Conservation (phyloP, 2,113 vertebrate genomes). For the Athene noctua region DNA sequence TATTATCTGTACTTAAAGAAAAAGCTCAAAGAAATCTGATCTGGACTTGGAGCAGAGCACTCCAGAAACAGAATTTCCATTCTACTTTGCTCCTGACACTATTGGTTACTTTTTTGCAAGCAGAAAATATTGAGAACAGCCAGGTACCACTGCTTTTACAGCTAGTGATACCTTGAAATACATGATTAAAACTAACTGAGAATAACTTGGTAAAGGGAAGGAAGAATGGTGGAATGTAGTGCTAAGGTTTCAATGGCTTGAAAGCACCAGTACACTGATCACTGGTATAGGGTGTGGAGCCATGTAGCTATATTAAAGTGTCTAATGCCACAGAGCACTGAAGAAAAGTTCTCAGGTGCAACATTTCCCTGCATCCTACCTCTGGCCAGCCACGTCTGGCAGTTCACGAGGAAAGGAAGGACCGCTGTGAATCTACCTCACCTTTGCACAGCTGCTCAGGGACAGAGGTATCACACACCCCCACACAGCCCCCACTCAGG, state of each 20-base stretch:
- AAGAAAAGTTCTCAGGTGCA: not conserved
- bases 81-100: not conserved
- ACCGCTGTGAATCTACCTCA: not conserved
- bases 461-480: not conserved
- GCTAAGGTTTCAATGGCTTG: not conserved
- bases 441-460: not conserved
- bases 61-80: not conserved
- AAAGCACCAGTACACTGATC: not conserved
- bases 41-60: not conserved
- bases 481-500: not conserved
- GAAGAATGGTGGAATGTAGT: not conserved
- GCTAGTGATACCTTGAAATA: not conserved
- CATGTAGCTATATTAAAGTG: rapidly evolving
- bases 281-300: no score
- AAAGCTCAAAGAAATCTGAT: not conserved
- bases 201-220: not conserved
- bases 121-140: not conserved
- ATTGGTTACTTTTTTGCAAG: not conserved
- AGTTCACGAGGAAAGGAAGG: not conserved
- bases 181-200: not conserved
- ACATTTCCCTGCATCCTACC: not conserved
- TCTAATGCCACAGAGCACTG: not conserved
- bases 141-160: not conserved
- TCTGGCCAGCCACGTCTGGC: not conserved
- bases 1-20: not conserved